These are phyloP conservation scores for Macrosiphum euphorbiae DNA, from an alignment of 2,888 invertebrate species.

Conservation along the genomic window DNA sequence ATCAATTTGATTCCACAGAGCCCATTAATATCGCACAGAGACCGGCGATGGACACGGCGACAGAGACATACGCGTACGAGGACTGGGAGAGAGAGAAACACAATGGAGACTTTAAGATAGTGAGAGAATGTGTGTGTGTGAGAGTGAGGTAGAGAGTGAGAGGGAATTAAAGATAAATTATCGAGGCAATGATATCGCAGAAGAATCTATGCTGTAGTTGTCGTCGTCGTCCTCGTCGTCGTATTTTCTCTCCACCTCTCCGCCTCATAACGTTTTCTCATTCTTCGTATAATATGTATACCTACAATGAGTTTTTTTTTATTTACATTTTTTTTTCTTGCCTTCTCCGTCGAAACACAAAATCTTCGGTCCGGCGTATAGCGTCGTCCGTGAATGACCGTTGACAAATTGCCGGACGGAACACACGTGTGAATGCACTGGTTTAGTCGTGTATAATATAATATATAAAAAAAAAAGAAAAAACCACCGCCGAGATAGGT, in stretches of 20 bases:
- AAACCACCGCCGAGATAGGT: background rate
- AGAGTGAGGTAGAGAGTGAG: background rate
- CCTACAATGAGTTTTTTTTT: constrained; percentile 17
- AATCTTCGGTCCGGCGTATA: constrained; percentile 26
- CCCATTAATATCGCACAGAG: constrained; percentile 55
- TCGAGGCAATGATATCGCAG: constrained; percentile 31
- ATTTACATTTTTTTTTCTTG: background rate
- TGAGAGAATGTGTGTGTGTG: background rate
- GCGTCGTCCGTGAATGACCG: constrained; percentile 4
- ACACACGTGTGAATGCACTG: constrained; percentile 11
- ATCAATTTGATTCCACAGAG: constrained; percentile 57
- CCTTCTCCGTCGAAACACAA: constrained; percentile 10
- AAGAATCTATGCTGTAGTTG: constrained; percentile 49
- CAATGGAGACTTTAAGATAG: background rate
- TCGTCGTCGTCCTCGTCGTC: constrained; percentile 39
- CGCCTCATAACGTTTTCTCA: background rate
- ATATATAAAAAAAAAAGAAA: background rate
- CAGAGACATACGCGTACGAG: background rate
- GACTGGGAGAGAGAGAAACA: background rate
- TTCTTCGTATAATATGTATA: background rate
- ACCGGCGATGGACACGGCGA: background rate
- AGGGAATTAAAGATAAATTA: constrained; percentile 42
- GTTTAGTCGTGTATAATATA: background rate
- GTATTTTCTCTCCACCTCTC: background rate
- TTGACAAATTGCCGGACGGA: constrained; percentile 53